Base-by-base conservation (phyloP, 1,140 invertebrate genomes). In the Zaprionus africanus region DNA sequence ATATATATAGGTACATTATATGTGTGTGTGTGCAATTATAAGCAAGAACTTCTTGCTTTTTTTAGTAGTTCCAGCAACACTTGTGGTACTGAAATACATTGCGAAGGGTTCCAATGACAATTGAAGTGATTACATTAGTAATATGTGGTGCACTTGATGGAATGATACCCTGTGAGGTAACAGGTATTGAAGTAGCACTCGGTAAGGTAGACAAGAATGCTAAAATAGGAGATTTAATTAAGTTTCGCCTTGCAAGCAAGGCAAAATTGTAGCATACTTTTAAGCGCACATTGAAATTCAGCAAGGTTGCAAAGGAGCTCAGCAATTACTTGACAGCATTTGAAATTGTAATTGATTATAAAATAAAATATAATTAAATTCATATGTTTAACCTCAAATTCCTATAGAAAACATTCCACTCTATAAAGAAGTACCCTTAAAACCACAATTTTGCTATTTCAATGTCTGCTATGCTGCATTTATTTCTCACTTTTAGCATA, bases 21-120 rank as follows among this genome's bases (percentile, higher is more conserved):
- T 22, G 12, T 53, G 43, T 62, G 15, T 26, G 15, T 26, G 28
- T 17, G 41, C 19, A 43, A 46, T 46, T 46, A 17, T 17, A 17
- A 19, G 0, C 7, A 46, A 59, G 24, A 13, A 11, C 31, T 4
- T 53, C 7, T 46, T 58, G 9, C 41, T 34, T 61, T 78, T 67
- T 43, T 26, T 22, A 46, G 36, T 46, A 22, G 49, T 77, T 28
- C 61, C 1, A 59, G 26, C 41, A 22, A 38, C 28, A 76, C 51
- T 82, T 72, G 24, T 24, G 17, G 34, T 19, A 61, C 5, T 15
- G 7, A 19, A 36, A 38, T 41, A 51, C 34, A 38, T 17, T 15
- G 13, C 15, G 13, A 15, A 43, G 7, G n/a, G 12, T 24, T 19
- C 41, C n/a, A 38, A 15, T 4, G 12, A 59, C 51, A 41, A 6